Evolutionary conservation across 2,888 invertebrate species (phyloP), one percentile per base, ranked within the genome.

Genomic region (Torymus auratus): DNA sequence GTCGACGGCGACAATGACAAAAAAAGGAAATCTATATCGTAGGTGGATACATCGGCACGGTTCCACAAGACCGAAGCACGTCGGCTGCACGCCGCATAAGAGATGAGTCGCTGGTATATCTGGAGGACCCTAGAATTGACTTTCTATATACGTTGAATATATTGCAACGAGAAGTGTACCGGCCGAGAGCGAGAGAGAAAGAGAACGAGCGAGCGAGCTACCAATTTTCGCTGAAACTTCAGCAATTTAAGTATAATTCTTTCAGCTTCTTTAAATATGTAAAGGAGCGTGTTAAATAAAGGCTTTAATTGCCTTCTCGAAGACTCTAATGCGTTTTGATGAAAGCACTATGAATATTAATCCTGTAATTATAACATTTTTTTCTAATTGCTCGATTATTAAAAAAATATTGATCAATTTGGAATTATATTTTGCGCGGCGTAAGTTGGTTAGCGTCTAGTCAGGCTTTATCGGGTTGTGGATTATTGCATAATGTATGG

Each of bases 171-270:
- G 41, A 41, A 41, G 41, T 41, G 7, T 41, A 41, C 7, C 28
- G 28, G 7, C 2, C 28, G 28, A 28, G 28, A 5, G 41, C 1
- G 41, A 5, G 41, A 41, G 41, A 41, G 41, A 41, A 10, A 41
- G 41, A 7, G 41, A 41, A 10, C 5, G 41, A 41, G 41, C 5
- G 41, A 41, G 1, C 5, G 41, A 65, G 17, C 20, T 11, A 62
- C 56, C 68, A 61, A 73, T 73, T 73, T 77, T 77, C 62, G 55
- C n/a, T 17, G 52, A 65, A 80, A 73, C 72, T 81, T 58, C 13
- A 56, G 68, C 76, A 69, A 77, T 81, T 73, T 77, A 72, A 77
- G 53, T 20, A 52, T 68, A 70, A 74, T 73, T 76, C 55, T 28
- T 68, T 52, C 20, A 60, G 67, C 64, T 65, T 55, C 53, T 74